Conservation (phyloP, 2,888 invertebrate species). For the Myathropa florea region DNA sequence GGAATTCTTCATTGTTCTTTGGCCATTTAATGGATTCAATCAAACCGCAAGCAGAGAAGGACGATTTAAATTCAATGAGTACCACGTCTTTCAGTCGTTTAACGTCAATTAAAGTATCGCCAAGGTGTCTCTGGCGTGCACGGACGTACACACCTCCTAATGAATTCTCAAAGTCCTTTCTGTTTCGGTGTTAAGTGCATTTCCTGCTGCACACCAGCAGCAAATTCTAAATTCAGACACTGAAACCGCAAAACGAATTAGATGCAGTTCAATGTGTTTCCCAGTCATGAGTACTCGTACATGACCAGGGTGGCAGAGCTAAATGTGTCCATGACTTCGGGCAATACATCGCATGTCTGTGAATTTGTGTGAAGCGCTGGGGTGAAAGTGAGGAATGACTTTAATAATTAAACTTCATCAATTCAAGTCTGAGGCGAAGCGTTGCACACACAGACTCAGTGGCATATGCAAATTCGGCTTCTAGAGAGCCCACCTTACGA, state of each 20-base stretch:
- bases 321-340: constrained; percentile 10
- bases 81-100: constrained; percentile 45
- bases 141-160: not conserved
- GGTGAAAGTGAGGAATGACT: constrained; percentile 38
- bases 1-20: constrained; percentile 6
- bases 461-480: constrained; percentile 17
- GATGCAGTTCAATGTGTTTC: constrained; percentile 16
- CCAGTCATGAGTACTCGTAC: not conserved
- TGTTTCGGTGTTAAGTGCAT: not conserved
- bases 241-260: constrained; percentile 29
- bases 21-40: constrained; percentile 38
- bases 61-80: constrained; percentile 25
- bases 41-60: constrained; percentile 2
- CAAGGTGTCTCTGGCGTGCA: not conserved
- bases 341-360: not conserved
- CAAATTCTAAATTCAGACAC: constrained; percentile 8
- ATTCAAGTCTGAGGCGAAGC: not conserved
- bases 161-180: constrained; percentile 2
- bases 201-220: not conserved
- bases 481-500: not conserved
- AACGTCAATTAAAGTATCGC: constrained; percentile 46
- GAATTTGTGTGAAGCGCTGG: not conserved
- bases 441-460: not conserved
- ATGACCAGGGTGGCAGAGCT: not conserved
- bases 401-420: constrained; percentile 31